Evolutionary conservation across 2,113 vertebrate genomes (phyloP).

Genomic region (Lanius ludovicianus): DNA sequence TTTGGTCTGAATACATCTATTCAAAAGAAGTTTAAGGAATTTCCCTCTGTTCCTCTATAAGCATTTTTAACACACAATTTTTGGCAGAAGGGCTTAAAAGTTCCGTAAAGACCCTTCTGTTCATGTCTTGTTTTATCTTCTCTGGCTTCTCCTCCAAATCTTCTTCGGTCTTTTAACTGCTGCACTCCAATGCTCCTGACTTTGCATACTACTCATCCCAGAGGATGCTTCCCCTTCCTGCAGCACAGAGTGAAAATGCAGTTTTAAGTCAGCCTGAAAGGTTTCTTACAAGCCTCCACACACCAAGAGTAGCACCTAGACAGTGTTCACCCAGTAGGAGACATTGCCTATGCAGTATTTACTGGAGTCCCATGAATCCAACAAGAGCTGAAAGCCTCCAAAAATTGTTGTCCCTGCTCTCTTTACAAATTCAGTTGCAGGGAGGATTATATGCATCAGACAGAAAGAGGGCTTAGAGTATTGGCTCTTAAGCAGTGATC

Average conservation of each 20-base stretch:
- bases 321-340: not conserved
- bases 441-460: not conserved
- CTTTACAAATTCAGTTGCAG: not conserved
- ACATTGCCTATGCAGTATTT: not conserved
- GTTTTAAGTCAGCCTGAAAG: not conserved
- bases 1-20: not conserved
- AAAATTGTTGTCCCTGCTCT: not conserved
- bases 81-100: not conserved
- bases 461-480: not conserved
- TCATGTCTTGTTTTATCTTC: not conserved
- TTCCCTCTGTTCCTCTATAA: not conserved
- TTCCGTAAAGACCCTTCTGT: not conserved
- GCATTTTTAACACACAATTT: not conserved
- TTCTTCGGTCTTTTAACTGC: not conserved
- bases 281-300: not conserved
- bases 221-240: not conserved
- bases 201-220: not conserved
- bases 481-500: not conserved
- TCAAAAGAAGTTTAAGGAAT: not conserved
- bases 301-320: not conserved
- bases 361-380: not conserved
- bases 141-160: not conserved
- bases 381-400: not conserved
- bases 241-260: not conserved
- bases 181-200: not conserved